Percentiles rank a stretch among this genome's conserved stretches.
These are phyloP conservation scores for Esox masquinongy DNA, from an alignment of 2,797 vertebrate species.

Conservation along the genomic window DNA sequence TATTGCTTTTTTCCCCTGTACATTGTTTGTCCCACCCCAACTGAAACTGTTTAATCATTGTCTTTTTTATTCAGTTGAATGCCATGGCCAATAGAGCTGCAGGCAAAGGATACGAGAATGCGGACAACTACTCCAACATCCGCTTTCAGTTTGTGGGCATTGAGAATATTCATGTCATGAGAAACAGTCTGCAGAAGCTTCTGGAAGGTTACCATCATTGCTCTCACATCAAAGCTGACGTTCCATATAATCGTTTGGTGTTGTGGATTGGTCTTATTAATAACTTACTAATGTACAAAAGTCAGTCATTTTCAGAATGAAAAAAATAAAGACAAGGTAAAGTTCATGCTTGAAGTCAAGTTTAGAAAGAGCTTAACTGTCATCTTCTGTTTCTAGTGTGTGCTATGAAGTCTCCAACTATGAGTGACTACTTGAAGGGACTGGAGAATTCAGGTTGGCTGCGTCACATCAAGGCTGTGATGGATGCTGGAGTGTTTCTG, in stretches of 20 bases:
- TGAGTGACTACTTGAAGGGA: slow-evolving; percentile 82
- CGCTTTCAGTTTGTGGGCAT: slow-evolving; percentile 82
- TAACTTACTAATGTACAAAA: neutral
- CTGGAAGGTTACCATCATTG: slow-evolving; percentile 72
- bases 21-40: neutral
- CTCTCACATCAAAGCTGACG: neutral
- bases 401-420: slow-evolving; percentile 77
- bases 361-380: neutral
- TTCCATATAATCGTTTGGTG: neutral
- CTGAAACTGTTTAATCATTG: neutral
- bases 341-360: slow-evolving; percentile 1
- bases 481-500: slow-evolving; percentile 80
- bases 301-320: neutral
- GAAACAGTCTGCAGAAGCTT: slow-evolving; percentile 81
- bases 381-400: slow-evolving; percentile 66
- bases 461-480: slow-evolving; percentile 81
- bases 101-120: slow-evolving; percentile 85
- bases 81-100: slow-evolving; percentile 82
- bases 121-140: slow-evolving; percentile 80
- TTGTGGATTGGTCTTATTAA: neutral
- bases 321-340: neutral
- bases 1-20: neutral
- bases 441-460: slow-evolving; percentile 83
- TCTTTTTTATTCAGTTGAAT: slow-evolving; percentile 68
- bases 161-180: slow-evolving; percentile 85